Evolutionary conservation across 2,113 vertebrate genomes (phyloP).

Genomic region (Megalops atlanticus): DNA sequence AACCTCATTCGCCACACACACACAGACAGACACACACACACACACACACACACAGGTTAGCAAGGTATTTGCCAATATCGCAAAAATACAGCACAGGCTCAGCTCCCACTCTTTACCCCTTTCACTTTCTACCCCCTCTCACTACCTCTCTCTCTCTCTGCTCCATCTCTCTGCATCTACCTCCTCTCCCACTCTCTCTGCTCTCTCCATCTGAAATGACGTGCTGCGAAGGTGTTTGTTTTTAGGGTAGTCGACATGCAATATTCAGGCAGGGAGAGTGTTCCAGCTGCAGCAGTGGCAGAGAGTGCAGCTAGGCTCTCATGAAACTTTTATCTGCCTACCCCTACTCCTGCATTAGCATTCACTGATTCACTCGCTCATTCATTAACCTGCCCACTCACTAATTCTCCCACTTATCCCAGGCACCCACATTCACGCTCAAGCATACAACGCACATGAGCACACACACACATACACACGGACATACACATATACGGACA

Average conservation of each 20-base stretch:
- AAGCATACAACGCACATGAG: too few relatives aligned
- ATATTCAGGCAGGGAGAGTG: neutral
- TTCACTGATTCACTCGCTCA: neutral
- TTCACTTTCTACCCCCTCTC: neutral
- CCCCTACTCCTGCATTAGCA: neutral
- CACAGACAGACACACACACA: neutral
- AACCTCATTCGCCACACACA: too few relatives aligned
- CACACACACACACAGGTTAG: neutral
- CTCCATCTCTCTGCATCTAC: too few relatives aligned
- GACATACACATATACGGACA: too few relatives aligned
- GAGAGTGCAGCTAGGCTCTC: neutral
- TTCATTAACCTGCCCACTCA: neutral
- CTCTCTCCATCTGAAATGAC: neutral
- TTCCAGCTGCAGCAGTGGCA: neutral
- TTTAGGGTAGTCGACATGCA: neutral
- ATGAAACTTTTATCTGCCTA: conserved; percentile 3
- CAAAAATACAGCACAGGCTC: neutral
- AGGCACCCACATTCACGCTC: neutral
- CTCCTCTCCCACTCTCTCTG: too few relatives aligned
- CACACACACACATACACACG: neutral
- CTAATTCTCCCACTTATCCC: neutral
- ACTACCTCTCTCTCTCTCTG: too few relatives aligned
- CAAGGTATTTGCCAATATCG: too few relatives aligned
- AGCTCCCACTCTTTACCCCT: neutral
- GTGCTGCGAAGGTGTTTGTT: neutral